phyloP scores from a whole-genome alignment of 30 jellyfish, hydroid and myxozoan species.

The Nemopilema nomurai region DNA sequence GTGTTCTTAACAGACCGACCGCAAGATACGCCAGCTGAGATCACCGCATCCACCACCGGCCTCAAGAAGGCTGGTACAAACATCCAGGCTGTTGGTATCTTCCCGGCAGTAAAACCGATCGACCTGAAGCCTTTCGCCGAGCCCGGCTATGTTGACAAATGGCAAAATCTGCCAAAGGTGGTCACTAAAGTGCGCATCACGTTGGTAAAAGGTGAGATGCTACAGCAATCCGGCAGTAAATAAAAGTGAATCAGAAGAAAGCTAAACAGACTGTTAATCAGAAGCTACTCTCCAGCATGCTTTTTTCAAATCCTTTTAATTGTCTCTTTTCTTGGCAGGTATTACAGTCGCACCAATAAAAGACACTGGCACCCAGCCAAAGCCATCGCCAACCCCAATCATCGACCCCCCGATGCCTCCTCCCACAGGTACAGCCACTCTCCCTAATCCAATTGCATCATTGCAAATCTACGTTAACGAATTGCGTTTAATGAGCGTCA shows the following conservation, averaged over 20 bases:
- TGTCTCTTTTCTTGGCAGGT: not conserved
- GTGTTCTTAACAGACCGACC: conserved; percentile 39
- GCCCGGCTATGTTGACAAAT: not conserved
- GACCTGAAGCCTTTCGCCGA: conserved; percentile 34
- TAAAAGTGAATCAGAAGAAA: no score
- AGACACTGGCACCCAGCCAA: conserved; percentile 64
- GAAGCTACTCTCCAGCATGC: no score
- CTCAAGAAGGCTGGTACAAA: conserved; percentile 29
- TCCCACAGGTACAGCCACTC: conserved; percentile 32
- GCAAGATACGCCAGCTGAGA: conserved; percentile 29
- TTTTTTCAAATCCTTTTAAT: no score
- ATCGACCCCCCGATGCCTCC: conserved; percentile 60
- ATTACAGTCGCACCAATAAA: not conserved
- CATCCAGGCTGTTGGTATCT: conserved; percentile 32
- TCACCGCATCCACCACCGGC: not conserved
- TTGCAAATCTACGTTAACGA: no score
- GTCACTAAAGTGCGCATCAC: conserved; percentile 8
- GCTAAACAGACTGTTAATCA: no score
- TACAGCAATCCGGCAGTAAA: not conserved
- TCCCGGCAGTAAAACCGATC: conserved; percentile 22
- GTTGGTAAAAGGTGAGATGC: conserved; percentile 30
- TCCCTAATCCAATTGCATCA: not conserved
- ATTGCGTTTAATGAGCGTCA: no score
- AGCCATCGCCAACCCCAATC: conserved; percentile 15
- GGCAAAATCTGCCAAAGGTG: conserved; percentile 33